A percentile compares a stretch with the other conserved stretches of the same genome.
These are phyloP conservation scores for Odiellus spinosus DNA, from an alignment of 2,888 invertebrate species.

Conservation along the genomic window DNA sequence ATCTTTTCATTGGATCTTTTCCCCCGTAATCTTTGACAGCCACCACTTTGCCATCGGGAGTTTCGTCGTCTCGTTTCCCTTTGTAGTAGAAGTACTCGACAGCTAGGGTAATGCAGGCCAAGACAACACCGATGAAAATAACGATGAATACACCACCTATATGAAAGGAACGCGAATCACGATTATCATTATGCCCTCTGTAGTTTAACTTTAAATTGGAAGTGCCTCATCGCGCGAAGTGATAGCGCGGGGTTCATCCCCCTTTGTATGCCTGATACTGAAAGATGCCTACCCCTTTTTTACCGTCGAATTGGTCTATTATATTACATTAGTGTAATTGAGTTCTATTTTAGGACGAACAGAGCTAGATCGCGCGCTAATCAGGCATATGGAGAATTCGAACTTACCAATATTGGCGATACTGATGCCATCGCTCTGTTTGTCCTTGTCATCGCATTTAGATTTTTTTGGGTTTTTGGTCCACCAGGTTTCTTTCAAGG, in stretches of 20 bases:
- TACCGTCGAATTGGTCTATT: too few relatives aligned
- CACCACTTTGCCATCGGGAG: conserved; percentile 14
- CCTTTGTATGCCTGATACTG: too few relatives aligned
- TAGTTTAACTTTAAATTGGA: too few relatives aligned
- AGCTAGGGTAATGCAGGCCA: conserved; percentile 75
- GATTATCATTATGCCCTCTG: not conserved
- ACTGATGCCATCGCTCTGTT: conserved; percentile 90
- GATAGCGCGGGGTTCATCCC: too few relatives aligned
- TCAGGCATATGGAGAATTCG: not conserved
- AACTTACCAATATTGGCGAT: conserved; percentile 79
- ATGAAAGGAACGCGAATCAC: conserved; percentile 9
- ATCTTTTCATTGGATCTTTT: conserved; percentile 5
- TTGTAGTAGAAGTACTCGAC: conserved; percentile 54
- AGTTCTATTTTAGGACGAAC: not conserved
- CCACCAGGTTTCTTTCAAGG: conserved; percentile 95
- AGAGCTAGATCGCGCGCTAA: not conserved
- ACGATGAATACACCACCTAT: conserved; percentile 81
- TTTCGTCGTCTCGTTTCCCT: conserved; percentile 6
- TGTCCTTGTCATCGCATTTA: conserved; percentile 63
- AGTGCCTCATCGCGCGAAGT: too few relatives aligned
- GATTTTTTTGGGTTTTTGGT: conserved; percentile 56
- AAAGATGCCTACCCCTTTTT: too few relatives aligned
- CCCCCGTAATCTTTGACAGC: conserved; percentile 14
- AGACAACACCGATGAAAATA: conserved; percentile 82
- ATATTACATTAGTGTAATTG: not conserved